These are phyloP conservation scores for Idaea biselata DNA, from an alignment of 2,888 invertebrate species.

Conservation along the genomic window DNA sequence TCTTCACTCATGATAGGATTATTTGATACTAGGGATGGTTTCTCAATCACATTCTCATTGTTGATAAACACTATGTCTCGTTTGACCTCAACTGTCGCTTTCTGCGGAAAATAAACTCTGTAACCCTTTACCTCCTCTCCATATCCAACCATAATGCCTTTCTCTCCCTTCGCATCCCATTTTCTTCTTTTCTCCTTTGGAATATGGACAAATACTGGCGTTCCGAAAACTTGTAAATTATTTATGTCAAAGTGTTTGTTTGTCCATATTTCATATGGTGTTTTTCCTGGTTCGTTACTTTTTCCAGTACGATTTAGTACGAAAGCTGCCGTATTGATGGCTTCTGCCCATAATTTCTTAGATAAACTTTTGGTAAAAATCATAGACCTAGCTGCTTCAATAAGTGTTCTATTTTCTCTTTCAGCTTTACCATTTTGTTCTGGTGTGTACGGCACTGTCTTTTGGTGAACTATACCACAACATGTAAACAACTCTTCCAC, in stretches of 20 bases:
- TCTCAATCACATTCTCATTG: no score
- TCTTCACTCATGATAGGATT: no score
- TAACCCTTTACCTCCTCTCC: background rate
- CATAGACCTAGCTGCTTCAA: background rate
- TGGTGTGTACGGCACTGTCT: conserved; percentile 37
- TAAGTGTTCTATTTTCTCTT: conserved; percentile 24
- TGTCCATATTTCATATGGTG: background rate
- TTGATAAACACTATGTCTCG: no score
- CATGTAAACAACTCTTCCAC: conserved; percentile 24
- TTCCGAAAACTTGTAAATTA: background rate
- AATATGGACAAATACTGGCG: background rate
- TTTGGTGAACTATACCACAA: conserved; percentile 37
- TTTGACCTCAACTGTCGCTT: no score
- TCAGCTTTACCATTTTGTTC: conserved; percentile 50
- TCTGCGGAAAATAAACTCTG: no score
- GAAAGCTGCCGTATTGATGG: background rate
- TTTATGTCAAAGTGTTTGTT: background rate
- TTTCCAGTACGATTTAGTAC: background rate
- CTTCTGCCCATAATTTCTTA: conserved; percentile 1
- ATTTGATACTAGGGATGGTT: no score
- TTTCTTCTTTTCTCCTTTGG: conserved; percentile 25
- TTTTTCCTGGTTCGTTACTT: background rate
- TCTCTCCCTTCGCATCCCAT: conserved; percentile 28
- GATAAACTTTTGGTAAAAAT: background rate
- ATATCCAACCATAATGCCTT: conserved; percentile 28